Evolutionary conservation across 2,888 invertebrate genomes (phyloP).

Genomic region (Drosophila mettleri): DNA sequence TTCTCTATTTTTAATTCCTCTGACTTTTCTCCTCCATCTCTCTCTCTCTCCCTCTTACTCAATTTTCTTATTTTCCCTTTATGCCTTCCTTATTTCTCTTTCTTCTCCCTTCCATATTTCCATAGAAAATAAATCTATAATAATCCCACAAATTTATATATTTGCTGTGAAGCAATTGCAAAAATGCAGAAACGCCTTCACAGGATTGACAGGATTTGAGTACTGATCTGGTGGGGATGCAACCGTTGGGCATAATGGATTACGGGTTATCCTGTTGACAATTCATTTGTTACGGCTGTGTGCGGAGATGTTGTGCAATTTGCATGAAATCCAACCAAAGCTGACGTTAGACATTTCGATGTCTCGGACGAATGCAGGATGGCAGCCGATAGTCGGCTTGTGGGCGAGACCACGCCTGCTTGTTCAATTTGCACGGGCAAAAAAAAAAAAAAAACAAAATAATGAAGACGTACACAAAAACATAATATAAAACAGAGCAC

Average conservation of each 20-base stretch:
- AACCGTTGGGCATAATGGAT: constrained; percentile 24
- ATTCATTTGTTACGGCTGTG: constrained; percentile 14
- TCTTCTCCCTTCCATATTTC: too few relatives aligned
- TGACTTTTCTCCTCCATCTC: too few relatives aligned
- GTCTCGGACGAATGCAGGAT: constrained; percentile 24
- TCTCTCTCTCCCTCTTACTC: background rate
- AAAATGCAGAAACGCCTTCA: background rate
- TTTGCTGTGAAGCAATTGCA: background rate
- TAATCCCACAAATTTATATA: too few relatives aligned
- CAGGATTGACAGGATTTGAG: constrained; percentile 5
- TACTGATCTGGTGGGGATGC: constrained; percentile 17
- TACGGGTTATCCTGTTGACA: constrained; percentile 16
- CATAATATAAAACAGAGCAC: constrained; percentile 13
- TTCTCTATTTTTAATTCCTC: background rate
- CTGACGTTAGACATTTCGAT: constrained; percentile 38
- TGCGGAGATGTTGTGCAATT: constrained; percentile 38
- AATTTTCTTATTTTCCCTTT: background rate
- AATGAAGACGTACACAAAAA: constrained; percentile 39
- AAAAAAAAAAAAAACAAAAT: constrained; percentile 29
- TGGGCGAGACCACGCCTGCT: constrained; percentile 29
- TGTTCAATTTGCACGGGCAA: constrained; percentile 53
- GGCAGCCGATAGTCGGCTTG: constrained; percentile 4
- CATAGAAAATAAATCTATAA: too few relatives aligned
- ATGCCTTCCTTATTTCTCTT: background rate
- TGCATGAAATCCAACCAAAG: constrained; percentile 31